phyloP scores from a whole-genome alignment of 1,140 invertebrate genomes.

The Aphis gossypii region DNA sequence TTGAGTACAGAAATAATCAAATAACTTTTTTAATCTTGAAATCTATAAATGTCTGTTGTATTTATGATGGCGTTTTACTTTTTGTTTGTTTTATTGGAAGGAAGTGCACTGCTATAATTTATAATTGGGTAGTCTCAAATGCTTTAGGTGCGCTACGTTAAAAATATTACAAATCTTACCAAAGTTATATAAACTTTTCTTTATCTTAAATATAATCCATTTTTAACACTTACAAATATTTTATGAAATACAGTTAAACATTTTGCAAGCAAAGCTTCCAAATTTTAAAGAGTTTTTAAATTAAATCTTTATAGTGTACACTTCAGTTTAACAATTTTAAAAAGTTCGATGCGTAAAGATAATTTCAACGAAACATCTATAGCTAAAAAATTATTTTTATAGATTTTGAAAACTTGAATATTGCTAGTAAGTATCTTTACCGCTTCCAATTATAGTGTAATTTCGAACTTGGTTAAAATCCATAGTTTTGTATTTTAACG shows the following conservation, averaged over 20 bases:
- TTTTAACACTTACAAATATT: neutral
- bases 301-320: neutral
- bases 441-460: neutral
- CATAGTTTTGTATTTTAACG: neutral
- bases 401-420: neutral
- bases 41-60: neutral
- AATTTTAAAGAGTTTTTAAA: neutral
- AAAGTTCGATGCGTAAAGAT: neutral
- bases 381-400: neutral
- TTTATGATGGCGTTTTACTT: neutral
- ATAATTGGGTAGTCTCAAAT: neutral
- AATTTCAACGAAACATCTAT: neutral
- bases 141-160: neutral
- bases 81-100: neutral
- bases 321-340: neutral
- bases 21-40: constrained; percentile 12
- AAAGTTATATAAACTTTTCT: neutral
- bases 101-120: neutral
- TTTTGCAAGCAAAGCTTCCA: neutral
- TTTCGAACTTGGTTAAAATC: neutral
- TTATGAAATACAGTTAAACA: neutral
- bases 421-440: neutral
- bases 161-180: neutral
- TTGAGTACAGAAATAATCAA: neutral
- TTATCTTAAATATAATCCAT: constrained; percentile 5